Evolutionary conservation across 2,113 vertebrate genomes (phyloP).

Genomic region (Phoxinus phoxinus): DNA sequence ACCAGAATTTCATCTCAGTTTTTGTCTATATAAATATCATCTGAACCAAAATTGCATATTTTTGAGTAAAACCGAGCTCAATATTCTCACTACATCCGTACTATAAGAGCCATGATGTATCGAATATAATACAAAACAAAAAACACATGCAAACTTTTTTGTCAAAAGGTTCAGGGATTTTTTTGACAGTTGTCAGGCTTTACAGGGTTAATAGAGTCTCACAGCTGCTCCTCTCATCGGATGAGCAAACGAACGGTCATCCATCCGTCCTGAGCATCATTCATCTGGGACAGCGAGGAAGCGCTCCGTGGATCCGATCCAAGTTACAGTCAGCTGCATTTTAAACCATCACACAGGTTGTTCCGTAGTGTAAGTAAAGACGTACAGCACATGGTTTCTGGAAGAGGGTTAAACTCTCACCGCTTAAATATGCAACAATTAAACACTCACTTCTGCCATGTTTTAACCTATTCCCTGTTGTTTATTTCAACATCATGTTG

Average conservation of each 20-base stretch:
- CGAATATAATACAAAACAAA: neutral
- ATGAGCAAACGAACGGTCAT: constrained; percentile 41
- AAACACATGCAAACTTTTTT: neutral
- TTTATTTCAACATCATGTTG: neutral
- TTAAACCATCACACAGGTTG: neutral
- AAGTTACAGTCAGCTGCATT: neutral
- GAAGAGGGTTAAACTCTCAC: neutral
- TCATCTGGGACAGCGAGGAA: neutral
- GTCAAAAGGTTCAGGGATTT: neutral
- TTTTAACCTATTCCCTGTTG: neutral
- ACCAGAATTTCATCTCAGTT: neutral
- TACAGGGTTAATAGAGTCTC: neutral
- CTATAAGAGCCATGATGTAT: neutral
- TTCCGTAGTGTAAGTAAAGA: neutral
- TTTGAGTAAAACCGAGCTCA: neutral
- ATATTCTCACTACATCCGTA: neutral
- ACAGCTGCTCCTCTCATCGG: constrained; percentile 73
- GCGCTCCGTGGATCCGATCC: neutral
- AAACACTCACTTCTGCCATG: neutral
- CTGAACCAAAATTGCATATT: neutral
- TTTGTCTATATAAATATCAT: neutral
- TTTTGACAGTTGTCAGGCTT: neutral
- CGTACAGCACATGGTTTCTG: too few relatives aligned
- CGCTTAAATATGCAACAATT: neutral
- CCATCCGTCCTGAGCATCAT: neutral